Evolutionary conservation across 2,797 vertebrate species (phyloP).

Genomic region (Rhincodon typus): DNA sequence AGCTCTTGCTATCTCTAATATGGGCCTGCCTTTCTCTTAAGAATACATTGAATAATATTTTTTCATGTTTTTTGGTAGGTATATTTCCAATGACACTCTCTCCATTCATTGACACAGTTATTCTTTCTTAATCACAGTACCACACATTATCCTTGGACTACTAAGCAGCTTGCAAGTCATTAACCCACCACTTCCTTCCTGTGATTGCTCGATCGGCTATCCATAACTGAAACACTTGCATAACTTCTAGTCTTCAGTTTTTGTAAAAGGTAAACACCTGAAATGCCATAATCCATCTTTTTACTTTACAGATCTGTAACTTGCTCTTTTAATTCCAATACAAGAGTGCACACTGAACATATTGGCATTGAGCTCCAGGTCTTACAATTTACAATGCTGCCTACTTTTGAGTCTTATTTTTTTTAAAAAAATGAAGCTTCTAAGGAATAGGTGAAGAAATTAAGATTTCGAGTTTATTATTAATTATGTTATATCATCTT

Average conservation of each 20-base stretch:
- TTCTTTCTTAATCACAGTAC: background rate
- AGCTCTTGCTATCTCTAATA: too few species aligned
- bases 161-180: background rate
- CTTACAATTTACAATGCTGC: background rate
- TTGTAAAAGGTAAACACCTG: background rate
- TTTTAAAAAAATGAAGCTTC: background rate
- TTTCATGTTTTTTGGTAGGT: background rate
- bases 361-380: background rate
- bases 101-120: background rate
- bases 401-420: background rate
- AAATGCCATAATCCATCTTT: background rate
- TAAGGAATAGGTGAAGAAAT: background rate
- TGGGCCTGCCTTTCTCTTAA: background rate
- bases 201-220: background rate
- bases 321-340: background rate
- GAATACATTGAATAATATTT: background rate
- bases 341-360: background rate
- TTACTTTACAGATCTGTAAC: background rate
- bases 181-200: background rate
- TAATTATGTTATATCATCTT: too few species aligned
- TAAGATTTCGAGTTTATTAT: background rate
- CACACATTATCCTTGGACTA: background rate
- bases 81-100: background rate
- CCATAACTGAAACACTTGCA: background rate
- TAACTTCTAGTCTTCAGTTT: background rate